Conservation (phyloP, 2,888 invertebrate species). For the Xylophagus ater region DNA sequence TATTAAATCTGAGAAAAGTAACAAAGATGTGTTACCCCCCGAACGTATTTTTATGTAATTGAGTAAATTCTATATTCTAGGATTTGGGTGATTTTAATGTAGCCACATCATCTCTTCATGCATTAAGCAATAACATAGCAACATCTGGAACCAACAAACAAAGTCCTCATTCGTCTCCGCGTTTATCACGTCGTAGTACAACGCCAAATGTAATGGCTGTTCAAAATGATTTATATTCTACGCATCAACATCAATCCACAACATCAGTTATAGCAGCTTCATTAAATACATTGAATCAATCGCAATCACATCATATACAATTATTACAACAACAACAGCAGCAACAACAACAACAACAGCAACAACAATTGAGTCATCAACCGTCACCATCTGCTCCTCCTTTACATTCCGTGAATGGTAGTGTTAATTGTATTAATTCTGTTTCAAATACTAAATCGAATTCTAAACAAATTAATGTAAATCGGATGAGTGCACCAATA, state of each 20-base stretch:
- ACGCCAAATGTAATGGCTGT: slow-evolving; percentile 38
- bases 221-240: slow-evolving; percentile 36
- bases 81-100: slow-evolving; percentile 53
- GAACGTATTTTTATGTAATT: background rate
- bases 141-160: slow-evolving; percentile 38
- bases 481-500: slow-evolving; percentile 37
- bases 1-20: no score
- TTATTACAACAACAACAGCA: no score
- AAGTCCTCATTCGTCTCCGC: slow-evolving; percentile 48
- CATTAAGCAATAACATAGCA: slow-evolving; percentile 38
- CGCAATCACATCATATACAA: no score
- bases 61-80: slow-evolving; percentile 28
- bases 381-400: slow-evolving; percentile 31
- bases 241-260: slow-evolving; percentile 22
- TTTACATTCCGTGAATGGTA: slow-evolving; percentile 25
- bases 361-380: no score
- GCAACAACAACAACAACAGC: slow-evolving; percentile 20
- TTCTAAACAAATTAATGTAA: slow-evolving; percentile 16
- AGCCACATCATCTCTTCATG: slow-evolving; percentile 50
- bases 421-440: slow-evolving; percentile 5
- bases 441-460: slow-evolving; percentile 6
- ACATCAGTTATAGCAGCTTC: slow-evolving; percentile 23
- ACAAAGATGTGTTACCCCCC: no score
- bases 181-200: slow-evolving; percentile 40
- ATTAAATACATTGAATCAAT: no score